Conservation (phyloP, 2,888 invertebrate species). For the Mechanitis messenoides region DNA sequence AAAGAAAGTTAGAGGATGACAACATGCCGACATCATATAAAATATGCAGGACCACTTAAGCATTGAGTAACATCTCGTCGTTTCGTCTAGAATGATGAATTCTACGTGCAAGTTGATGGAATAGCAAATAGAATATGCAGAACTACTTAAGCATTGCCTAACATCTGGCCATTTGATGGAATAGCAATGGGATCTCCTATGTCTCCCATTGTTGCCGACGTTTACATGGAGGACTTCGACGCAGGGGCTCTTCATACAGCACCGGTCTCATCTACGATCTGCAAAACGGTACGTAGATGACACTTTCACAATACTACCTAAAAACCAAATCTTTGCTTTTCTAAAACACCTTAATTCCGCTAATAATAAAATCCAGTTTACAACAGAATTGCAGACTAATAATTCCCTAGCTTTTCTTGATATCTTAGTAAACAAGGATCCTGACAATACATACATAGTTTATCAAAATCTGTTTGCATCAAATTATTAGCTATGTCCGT, state of each 20-base stretch:
- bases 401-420: slow-evolving; percentile 26
- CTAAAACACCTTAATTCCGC: slow-evolving; percentile 7
- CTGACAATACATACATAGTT: slow-evolving; percentile 7
- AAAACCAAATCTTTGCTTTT: background rate
- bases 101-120: too few relatives aligned
- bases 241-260: slow-evolving; percentile 15
- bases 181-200: slow-evolving; percentile 30
- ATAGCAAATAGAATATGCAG: too few relatives aligned
- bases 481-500: too few relatives aligned
- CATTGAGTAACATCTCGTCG: too few relatives aligned
- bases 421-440: slow-evolving; percentile 17
- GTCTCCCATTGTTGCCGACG: slow-evolving; percentile 23
- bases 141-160: too few relatives aligned
- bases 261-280: slow-evolving; percentile 15
- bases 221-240: slow-evolving; percentile 29
- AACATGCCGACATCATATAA: too few relatives aligned
- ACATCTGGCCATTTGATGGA: slow-evolving; percentile 10
- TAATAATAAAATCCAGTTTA: slow-evolving; percentile 12
- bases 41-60: too few relatives aligned
- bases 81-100: too few relatives aligned
- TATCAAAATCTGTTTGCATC: too few relatives aligned
- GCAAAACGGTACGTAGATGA: slow-evolving; percentile 30
- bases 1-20: too few relatives aligned
- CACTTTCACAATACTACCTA: slow-evolving; percentile 20
- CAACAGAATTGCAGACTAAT: slow-evolving; percentile 27